These are phyloP conservation scores for Ceratothoa steindachneri DNA, from an alignment of 2,888 invertebrate species.

Conservation along the genomic window DNA sequence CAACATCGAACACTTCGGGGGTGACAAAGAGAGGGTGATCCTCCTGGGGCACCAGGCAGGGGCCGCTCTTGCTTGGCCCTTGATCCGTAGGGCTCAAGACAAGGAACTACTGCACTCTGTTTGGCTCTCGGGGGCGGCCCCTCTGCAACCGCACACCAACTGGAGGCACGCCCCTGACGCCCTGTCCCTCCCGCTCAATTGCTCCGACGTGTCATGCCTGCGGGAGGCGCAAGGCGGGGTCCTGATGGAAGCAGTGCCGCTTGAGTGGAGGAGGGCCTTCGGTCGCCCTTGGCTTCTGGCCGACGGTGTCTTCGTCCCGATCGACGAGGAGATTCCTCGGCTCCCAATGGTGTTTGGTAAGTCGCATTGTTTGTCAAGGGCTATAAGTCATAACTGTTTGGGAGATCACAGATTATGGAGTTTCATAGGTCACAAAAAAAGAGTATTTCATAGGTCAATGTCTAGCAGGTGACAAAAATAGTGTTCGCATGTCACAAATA, in stretches of 20 bases:
- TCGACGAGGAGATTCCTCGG: slow-evolving; percentile 15
- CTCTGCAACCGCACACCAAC: slow-evolving; percentile 23
- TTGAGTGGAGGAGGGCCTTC: slow-evolving; percentile 61
- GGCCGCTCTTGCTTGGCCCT: slow-evolving; percentile 73
- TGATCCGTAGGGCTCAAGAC: slow-evolving; percentile 60
- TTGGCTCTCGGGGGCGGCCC: slow-evolving; percentile 67
- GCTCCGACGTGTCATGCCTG: slow-evolving; percentile 54
- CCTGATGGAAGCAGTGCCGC: slow-evolving; percentile 66
- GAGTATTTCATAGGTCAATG: neutral
- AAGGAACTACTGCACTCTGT: slow-evolving; percentile 68
- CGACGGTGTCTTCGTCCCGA: slow-evolving; percentile 49
- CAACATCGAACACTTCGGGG: slow-evolving; percentile 80
- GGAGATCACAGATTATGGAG: neutral
- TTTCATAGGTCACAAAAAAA: neutral
- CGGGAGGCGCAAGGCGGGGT: slow-evolving; percentile 55
- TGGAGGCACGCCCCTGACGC: slow-evolving; percentile 34
- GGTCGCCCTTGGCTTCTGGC: slow-evolving; percentile 43
- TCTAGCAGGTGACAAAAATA: no score
- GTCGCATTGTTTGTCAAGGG: neutral
- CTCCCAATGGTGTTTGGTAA: neutral
- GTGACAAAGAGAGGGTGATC: slow-evolving; percentile 71
- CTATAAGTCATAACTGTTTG: neutral
- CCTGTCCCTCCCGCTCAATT: slow-evolving; percentile 26
- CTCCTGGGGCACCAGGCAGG: slow-evolving; percentile 80
- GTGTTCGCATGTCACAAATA: no score